Base-by-base conservation (phyloP, 2,797 vertebrate genomes). In the Esox masquinongy region DNA sequence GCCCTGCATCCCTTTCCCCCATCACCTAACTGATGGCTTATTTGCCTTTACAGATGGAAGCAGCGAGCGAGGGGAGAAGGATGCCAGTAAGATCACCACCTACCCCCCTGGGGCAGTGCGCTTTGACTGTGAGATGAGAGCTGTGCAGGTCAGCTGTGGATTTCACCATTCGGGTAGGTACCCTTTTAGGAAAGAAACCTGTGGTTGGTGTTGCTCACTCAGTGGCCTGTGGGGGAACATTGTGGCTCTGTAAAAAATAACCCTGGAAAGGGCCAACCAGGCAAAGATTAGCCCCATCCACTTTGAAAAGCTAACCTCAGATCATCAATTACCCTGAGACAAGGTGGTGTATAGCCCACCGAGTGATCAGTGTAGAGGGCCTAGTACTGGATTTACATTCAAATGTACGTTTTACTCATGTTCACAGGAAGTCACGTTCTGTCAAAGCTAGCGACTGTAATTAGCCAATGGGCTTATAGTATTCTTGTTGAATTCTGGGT, bases 31-130 rank as follows among this genome's bases (percentile, higher is more conserved):
- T 74, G 24, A 50, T 16, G 43, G 68, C 64, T 70, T 90, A 76
- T 51, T 49, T 82, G 50, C 34, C 5, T 61, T 69, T 47, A 53
- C 89, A 99, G 98, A 99, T 76, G 97, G 96, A 81, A 98, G 96
- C 92, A 96, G 96, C 84, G 98, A 99, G 85, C 96, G 97, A 50
- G 97, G 97, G 67, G 98, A 99, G 84, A 99, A 99, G 77, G 98
- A 99, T 86, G 95, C 98, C 82, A 99, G 98, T 91, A 99, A 99
- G 95, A 99, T 99, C 85, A 97, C 98, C 80, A 99, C 98, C 0
- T 99, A 99, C 72, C 98, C 98, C 17, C 98, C 98, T 0, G 98
- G 98, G n/a, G 93, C 96, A 0, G 97, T 99, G 70, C 93, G 95
- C 43, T 99, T 99, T 83, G 97, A 99, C 90, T 96, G 95, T 79